These are phyloP conservation scores for Diloba caeruleocephala DNA, from an alignment of 2,888 invertebrate genomes.

Conservation along the genomic window DNA sequence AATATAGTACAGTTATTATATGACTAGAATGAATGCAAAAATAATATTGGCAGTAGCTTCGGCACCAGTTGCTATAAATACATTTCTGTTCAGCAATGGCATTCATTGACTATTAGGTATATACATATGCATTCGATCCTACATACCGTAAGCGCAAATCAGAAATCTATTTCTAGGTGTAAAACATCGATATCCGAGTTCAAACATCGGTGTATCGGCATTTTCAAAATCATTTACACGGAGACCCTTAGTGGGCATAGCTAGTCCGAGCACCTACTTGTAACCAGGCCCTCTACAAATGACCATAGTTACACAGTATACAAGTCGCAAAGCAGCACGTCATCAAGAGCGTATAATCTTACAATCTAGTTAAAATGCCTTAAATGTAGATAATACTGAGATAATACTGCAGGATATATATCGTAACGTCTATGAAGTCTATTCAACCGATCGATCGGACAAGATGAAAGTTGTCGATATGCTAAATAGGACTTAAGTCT, in stretches of 20 bases:
- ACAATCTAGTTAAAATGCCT: slow-evolving; percentile 59
- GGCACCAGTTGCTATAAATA: slow-evolving; percentile 58
- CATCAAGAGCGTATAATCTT: slow-evolving; percentile 61
- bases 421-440: slow-evolving; percentile 59
- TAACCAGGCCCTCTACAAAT: slow-evolving; percentile 46
- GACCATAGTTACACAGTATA: slow-evolving; percentile 62
- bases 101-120: slow-evolving; percentile 54
- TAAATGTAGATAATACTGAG: slow-evolving; percentile 46
- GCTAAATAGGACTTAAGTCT: slow-evolving; percentile 41
- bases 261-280: slow-evolving; percentile 28
- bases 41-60: slow-evolving; percentile 59
- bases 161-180: slow-evolving; percentile 63
- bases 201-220: slow-evolving; percentile 58
- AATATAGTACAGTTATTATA: slow-evolving; percentile 39
- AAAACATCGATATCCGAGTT: slow-evolving; percentile 47
- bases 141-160: slow-evolving; percentile 52
- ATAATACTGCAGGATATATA: slow-evolving; percentile 72
- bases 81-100: slow-evolving; percentile 63
- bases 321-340: slow-evolving; percentile 66
- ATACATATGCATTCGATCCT: slow-evolving; percentile 43
- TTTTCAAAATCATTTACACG: slow-evolving; percentile 56
- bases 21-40: slow-evolving; percentile 39
- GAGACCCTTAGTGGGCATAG: slow-evolving; percentile 29
- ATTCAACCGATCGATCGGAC: slow-evolving; percentile 40
- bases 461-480: slow-evolving; percentile 43